Evolutionary conservation across 2,113 vertebrate genomes (phyloP).

Genomic region (Phaetusa simplex): DNA sequence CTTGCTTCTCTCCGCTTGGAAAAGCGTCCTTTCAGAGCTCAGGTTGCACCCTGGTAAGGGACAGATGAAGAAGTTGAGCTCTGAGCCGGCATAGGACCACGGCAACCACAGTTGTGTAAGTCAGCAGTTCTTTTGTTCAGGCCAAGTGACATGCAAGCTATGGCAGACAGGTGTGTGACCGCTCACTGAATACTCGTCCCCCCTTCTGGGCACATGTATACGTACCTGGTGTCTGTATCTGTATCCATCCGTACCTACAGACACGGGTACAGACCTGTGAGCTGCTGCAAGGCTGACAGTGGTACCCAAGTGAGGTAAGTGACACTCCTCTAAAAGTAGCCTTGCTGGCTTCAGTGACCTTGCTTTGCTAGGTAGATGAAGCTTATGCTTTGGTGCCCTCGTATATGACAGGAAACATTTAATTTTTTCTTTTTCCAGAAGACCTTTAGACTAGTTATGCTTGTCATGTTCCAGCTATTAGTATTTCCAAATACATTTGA

Average conservation of each 20-base stretch:
- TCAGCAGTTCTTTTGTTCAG: not conserved
- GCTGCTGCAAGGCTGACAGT: not conserved
- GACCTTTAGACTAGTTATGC: not conserved
- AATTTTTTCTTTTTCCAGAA: not conserved
- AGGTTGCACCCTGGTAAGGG: not conserved
- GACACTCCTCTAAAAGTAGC: not conserved
- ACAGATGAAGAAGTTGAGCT: not conserved
- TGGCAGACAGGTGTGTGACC: not conserved
- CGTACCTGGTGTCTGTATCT: not conserved
- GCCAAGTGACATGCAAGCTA: not conserved
- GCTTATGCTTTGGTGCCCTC: not conserved
- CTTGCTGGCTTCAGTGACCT: not conserved
- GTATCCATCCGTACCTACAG: not conserved
- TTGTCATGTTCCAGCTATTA: not conserved
- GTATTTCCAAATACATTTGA: not conserved
- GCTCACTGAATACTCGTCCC: fast-evolving
- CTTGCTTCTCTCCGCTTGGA: not conserved
- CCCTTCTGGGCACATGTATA: fast-evolving
- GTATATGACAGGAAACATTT: not conserved
- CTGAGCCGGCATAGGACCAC: fast-evolving
- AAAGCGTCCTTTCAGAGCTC: not conserved
- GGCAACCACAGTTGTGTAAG: not conserved
- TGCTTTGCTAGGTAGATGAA: not conserved
- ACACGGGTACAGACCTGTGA: not conserved
- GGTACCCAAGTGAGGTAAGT: fast-evolving